phyloP scores from a whole-genome alignment of 2,797 vertebrate genomes.

The Echiichthys vipera region DNA sequence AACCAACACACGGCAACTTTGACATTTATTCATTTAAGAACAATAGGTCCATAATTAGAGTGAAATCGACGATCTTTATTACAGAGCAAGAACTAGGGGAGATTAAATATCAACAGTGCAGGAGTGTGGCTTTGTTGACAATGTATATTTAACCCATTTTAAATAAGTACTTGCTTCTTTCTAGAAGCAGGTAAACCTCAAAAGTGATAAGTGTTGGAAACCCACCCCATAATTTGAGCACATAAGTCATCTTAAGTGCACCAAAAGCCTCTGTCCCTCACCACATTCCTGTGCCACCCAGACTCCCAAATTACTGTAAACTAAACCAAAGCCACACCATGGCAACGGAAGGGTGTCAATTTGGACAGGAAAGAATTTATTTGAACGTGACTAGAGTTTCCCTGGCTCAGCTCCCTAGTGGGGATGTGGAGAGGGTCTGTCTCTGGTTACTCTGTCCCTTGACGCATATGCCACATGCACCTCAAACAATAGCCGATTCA shows the following conservation, averaged over 20 bases:
- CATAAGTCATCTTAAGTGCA: constrained; percentile 66
- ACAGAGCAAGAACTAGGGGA: constrained; percentile 19
- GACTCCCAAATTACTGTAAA: constrained; percentile 81
- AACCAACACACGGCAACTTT: constrained; percentile 12
- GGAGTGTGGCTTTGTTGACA: constrained; percentile 30
- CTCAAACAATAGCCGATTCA: constrained; percentile 83
- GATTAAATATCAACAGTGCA: constrained; percentile 18
- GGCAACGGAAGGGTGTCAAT: constrained; percentile 81
- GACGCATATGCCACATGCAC: constrained; percentile 72
- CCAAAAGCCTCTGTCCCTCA: constrained; percentile 64
- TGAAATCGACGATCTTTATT: constrained; percentile 44
- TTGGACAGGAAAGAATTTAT: constrained; percentile 84
- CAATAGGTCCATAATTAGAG: constrained; percentile 26
- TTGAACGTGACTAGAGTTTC: constrained; percentile 80
- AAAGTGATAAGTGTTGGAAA: constrained; percentile 62
- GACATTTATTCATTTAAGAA: constrained; percentile 18
- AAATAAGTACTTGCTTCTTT: constrained; percentile 46
- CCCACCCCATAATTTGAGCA: constrained; percentile 69
- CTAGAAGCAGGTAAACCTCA: constrained; percentile 56
- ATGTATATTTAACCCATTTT: constrained; percentile 56
- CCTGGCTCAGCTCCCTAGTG: constrained; percentile 72
- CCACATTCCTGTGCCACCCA: constrained; percentile 80
- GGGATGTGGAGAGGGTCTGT: constrained; percentile 75
- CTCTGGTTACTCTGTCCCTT: constrained; percentile 74
- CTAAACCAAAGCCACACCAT: constrained; percentile 73